Conservation (phyloP, 1,140 invertebrate genomes). For the Drosophila sp. region DNA sequence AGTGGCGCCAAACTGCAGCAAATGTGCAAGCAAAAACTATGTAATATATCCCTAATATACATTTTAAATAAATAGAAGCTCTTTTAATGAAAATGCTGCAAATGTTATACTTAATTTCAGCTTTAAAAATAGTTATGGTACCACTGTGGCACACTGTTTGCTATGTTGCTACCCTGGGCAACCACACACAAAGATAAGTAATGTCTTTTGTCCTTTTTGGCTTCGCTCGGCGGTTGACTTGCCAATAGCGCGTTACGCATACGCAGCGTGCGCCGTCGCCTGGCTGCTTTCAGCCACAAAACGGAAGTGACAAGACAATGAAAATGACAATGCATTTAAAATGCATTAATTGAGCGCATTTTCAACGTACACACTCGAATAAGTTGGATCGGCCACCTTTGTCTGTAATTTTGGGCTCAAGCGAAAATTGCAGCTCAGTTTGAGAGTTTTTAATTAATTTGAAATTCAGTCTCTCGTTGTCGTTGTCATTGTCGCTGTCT, state of each 20-base stretch:
- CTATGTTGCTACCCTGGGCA: slow-evolving; percentile 37
- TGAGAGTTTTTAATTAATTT: slow-evolving; percentile 31
- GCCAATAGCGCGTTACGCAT: slow-evolving; percentile 72
- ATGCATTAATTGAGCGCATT: slow-evolving; percentile 81
- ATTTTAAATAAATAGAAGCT: neutral
- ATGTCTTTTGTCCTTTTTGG: slow-evolving; percentile 39
- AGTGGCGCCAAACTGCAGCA: slow-evolving; percentile 25
- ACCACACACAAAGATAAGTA: slow-evolving; percentile 57
- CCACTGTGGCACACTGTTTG: slow-evolving; percentile 40
- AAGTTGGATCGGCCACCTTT: slow-evolving; percentile 11
- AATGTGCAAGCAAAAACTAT: neutral
- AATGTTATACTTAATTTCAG: neutral
- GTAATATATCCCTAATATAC: no score
- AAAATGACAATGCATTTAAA: slow-evolving; percentile 79
- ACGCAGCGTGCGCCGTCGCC: slow-evolving; percentile 50
- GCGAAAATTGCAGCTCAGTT: slow-evolving; percentile 22
- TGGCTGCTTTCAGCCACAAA: neutral
- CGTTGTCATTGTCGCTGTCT: no score
- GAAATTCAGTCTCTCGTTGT: slow-evolving; percentile 26
- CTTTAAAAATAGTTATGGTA: neutral
- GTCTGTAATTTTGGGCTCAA: slow-evolving; percentile 45
- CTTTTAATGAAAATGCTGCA: neutral
- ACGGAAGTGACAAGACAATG: slow-evolving; percentile 55
- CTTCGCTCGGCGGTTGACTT: slow-evolving; percentile 60
- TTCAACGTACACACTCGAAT: slow-evolving; percentile 39